Evolutionary conservation across 2,888 invertebrate species (phyloP), one percentile per base, ranked within the genome.

Genomic region (Tetramorium bicarinatum): DNA sequence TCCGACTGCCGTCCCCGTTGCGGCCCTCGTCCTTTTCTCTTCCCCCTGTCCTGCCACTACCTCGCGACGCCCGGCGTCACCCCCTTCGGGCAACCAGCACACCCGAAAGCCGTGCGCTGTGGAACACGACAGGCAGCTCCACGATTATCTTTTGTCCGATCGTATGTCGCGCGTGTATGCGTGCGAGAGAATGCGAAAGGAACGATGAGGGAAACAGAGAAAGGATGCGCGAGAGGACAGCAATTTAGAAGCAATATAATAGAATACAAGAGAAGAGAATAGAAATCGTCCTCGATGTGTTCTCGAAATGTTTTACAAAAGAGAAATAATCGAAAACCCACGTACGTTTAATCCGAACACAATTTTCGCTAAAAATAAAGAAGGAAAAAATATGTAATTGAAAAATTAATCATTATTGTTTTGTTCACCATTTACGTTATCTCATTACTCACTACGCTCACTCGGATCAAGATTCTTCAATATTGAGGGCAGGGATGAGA

Each of bases 131-230:
- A 80, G 77, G 69, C 82, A 69, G 56, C 86, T 77, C 75, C 77
- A 82, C 88, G 89, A 90, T 89, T 90, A 90, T 90, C 89, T 88
- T 85, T 88, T 81, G 89, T 88, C 89, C 87, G 89, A 89, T 89
- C 90, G 85, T 82, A 75, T 72, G 76, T 82, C 79, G 67, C 59
- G 66, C 62, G 49, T 79, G 62, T 44, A 52, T 61, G 82, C 47
- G 75, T 69, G 81, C 71, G 83, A 34, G 76, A 69, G 52, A 67
- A 56, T 25, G 64, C 62, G 62, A 38, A 38, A n/a, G 18, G 56
- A n/a, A n/a, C n/a, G 52, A 59, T 25, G 47, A 67, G 49, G 38
- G 66, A 66, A 47, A 54, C 44, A 25, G 44, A 34, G 71, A 44
- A 69, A 59, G 76, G 38, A 76, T 47, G 64, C 52, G 76, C 34